A percentile compares a stretch with the other conserved stretches of the same genome.
Evolutionary conservation across 1,140 invertebrate genomes (phyloP).

Genomic region (Gonioctena quinquepunctata): DNA sequence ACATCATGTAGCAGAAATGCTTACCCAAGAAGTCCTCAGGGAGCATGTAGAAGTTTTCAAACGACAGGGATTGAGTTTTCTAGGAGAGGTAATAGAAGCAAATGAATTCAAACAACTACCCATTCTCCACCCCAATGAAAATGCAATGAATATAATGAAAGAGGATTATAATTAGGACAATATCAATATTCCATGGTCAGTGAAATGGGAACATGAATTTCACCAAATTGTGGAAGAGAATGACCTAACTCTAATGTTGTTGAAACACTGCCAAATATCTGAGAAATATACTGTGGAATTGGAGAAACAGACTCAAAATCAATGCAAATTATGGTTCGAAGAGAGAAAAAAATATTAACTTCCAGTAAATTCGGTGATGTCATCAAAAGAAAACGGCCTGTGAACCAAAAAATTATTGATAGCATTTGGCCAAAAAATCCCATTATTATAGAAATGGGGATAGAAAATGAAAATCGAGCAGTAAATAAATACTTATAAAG

Average conservation of each 20-base stretch:
- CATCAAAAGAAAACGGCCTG: not conserved
- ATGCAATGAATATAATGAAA: not conserved
- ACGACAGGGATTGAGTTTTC: not conserved
- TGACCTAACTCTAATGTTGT: not conserved
- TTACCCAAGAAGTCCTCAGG: not conserved
- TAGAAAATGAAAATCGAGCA: not conserved
- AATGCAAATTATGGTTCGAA: too few relatives aligned
- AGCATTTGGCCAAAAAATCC: not conserved
- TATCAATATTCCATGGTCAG: not conserved
- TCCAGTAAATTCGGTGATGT: not conserved
- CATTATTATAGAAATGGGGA: not conserved
- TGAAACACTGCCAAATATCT: not conserved
- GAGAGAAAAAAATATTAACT: not conserved
- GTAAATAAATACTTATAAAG: not conserved
- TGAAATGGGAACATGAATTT: not conserved
- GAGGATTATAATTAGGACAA: not conserved
- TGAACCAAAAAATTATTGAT: not conserved
- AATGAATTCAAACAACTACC: not conserved
- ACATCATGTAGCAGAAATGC: not conserved
- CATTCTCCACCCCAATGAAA: not conserved
- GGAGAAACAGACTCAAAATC: not conserved
- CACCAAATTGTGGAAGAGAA: not conserved
- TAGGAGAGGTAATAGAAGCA: not conserved
- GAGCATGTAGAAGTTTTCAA: not conserved
- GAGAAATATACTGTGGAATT: not conserved